Base-by-base conservation (phyloP, 37 sponge, comb jelly and placozoan genomes). In the Diacarnus erythraeanus region DNA sequence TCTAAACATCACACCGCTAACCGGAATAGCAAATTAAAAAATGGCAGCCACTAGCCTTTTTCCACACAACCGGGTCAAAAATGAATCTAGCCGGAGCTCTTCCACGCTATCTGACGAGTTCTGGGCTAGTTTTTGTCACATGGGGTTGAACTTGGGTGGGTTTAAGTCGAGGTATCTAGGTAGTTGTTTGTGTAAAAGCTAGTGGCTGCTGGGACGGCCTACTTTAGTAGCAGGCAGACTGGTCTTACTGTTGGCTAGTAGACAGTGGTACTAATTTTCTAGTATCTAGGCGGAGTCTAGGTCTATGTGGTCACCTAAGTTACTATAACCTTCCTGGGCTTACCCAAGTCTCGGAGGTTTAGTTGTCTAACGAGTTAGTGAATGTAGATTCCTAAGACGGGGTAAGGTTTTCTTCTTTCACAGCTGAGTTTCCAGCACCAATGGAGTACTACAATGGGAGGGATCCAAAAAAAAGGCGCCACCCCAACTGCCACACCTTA, bases 401-500 rank as follows among this genome's bases (percentile, higher is more conserved):
- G 12, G 12, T 47, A 15, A 6, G 12, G 51, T 6, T 47, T 12
- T 47, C n/a, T n/a, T n/a, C n/a, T 69, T 69, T 8, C 70, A 37
- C 37, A 21, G 70, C 70, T 36, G 33, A 36, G 38, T 36, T 8
- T 31, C 70, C 3, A 69, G 38, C 34, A 36, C 25, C 3, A 69
- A 25, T 25, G 70, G 33, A 9, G 4, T 63, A 23, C 17, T 63
- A 23, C 31, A 63, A 69, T 26, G 70, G 38, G 70, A 21, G 70
- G 22, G 37, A 30, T 38, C 70, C 25, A 30, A 36, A 69, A 38
- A 64, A 69, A 69, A 69, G 39, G 70, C 70, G 39, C 70, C 39
- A 31, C 70, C 70, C 37, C 35, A 72, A 15, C 44, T 23, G 47
- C 72, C 72, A 72, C 72, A 40, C 72, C 72, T n/a, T n/a, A n/a